Evolutionary conservation across 2,113 vertebrate species (phyloP), one percentile per base, ranked within the genome.

Genomic region (Osmerus eperlanus): DNA sequence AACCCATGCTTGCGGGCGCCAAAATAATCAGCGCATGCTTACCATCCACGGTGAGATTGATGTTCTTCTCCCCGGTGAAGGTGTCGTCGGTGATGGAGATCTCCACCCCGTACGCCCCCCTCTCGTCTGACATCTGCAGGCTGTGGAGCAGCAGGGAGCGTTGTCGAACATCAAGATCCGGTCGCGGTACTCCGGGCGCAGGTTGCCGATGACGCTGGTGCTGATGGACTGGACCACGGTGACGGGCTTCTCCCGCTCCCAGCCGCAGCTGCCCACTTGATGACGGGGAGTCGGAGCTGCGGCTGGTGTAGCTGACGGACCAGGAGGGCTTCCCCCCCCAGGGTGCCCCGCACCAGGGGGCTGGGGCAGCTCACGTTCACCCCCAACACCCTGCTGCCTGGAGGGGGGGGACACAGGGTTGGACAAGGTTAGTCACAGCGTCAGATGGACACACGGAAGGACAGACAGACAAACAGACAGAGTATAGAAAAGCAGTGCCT

Each of bases 1-100:
- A 25, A 25, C 12, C 28, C 15, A 29, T 32, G 61, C 13, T 12
- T n/a, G 11, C 16, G 11, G 55, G n/a, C 6, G 25, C 23, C 23
- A 5, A 29, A 32, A 29, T 32, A 1, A 28, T 29, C 7, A 6
- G 6, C 1, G 28, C 2, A 29, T 47, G 41, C 89, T 83, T 93
- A 99, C 97, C 94, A 66, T 99, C 96, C 54, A 99, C 97, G 0
- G 95, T 98, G 79, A 99, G 95, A 78, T 96, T 93, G 78, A 98
- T 96, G 85, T 92, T 91, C 84, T 91, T 93, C 89, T 97, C 96
- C 12, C 96, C 97, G 0, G 97, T 96, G 89, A 98, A 98, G 2
- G 94, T 96, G 86, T 99, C 97, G 0, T 97, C 97, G 0, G 97
- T 99, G 89, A 99, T 99, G 88, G 97, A 99, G 83, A 99, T 95